Percentiles rank a stretch among this genome's conserved stretches.
phyloP scores from a whole-genome alignment of 2,113 vertebrate genomes.

The Lathamus discolor region DNA sequence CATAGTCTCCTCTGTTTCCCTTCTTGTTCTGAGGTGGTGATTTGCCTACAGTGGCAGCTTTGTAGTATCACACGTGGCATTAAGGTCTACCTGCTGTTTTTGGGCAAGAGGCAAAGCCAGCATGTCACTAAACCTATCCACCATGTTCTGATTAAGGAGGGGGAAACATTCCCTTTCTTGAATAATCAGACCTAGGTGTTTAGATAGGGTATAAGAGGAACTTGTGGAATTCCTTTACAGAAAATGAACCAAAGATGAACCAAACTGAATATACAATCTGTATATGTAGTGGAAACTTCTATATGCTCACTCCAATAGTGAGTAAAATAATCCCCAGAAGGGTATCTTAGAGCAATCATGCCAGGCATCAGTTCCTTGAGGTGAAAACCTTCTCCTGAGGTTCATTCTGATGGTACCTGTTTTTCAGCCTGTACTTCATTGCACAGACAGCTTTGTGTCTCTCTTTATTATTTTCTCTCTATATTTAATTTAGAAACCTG shows the following conservation, averaged over 20 bases:
- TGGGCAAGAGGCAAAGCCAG: not conserved
- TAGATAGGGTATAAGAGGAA: not conserved
- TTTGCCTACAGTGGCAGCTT: slow-evolving; percentile 18
- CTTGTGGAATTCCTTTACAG: not conserved
- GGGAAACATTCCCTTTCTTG: not conserved
- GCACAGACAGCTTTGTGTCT: not conserved
- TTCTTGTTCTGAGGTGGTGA: not conserved
- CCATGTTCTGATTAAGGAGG: not conserved
- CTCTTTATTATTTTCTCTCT: not conserved
- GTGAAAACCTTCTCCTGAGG: not conserved
- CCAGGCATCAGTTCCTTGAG: not conserved
- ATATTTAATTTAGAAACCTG: slow-evolving; percentile 42
- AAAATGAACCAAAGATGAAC: not conserved
- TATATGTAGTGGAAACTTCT: not conserved
- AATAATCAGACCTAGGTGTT: not conserved
- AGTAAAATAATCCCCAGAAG: not conserved
- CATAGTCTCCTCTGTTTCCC: not conserved
- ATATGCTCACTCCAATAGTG: not conserved
- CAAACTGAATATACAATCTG: not conserved
- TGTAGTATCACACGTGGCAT: not conserved
- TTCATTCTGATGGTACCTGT: not conserved
- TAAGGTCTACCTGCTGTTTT: not conserved
- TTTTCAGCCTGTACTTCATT: not conserved
- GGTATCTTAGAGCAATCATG: not conserved
- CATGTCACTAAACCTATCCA: not conserved